phyloP scores from a whole-genome alignment of 2,113 vertebrate genomes.

The Phocoena phocoena region DNA sequence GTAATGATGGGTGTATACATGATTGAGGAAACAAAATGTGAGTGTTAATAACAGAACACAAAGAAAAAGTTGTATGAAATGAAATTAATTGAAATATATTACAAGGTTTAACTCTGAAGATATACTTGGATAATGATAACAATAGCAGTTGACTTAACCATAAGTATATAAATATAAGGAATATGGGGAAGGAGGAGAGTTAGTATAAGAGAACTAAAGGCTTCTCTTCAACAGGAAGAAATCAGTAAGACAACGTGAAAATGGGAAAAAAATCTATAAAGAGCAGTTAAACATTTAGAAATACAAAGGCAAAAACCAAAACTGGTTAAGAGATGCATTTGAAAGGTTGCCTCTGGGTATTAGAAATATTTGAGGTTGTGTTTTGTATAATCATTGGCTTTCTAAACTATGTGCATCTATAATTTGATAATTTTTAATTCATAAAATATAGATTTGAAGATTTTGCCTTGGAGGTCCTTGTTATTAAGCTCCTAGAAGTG shows the following conservation, averaged over 20 bases:
- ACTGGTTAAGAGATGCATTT: neutral
- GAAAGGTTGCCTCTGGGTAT: neutral
- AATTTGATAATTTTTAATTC: neutral
- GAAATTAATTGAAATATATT: neutral
- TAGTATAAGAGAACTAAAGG: neutral
- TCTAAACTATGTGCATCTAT: neutral
- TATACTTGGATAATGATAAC: neutral
- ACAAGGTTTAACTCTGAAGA: neutral
- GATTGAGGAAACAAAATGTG: neutral
- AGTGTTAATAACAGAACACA: neutral
- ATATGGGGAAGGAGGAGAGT: neutral
- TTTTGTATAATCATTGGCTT: neutral
- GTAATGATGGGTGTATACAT: neutral
- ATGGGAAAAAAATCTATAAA: neutral
- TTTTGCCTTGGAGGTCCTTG: neutral
- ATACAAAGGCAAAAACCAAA: neutral
- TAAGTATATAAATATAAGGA: neutral
- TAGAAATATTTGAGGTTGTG: neutral
- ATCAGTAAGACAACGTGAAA: neutral
- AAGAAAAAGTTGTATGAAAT: neutral
- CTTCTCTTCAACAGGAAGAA: neutral
- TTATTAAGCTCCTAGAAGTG: neutral
- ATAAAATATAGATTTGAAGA: neutral
- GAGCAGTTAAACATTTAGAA: neutral
- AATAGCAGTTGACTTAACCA: neutral